phyloP scores from a whole-genome alignment of 2,888 invertebrate species.

The Rhagonycha lutea region DNA sequence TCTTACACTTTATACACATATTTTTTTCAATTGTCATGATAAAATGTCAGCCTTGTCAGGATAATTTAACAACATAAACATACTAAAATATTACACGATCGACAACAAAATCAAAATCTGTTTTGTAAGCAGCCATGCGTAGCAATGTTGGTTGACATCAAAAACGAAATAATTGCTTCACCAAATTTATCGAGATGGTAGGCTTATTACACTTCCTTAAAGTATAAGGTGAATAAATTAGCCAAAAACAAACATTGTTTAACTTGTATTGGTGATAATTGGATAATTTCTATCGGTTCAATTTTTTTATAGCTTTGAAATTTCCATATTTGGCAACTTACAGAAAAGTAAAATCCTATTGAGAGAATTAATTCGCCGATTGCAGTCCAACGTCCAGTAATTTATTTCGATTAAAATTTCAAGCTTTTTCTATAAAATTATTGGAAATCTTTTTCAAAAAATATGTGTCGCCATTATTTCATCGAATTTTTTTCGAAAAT shows the following conservation, averaged over 20 bases:
- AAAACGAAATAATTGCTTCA: constrained; percentile 10
- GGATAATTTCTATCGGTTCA: not conserved
- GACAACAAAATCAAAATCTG: constrained; percentile 1
- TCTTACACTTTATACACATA: constrained; percentile 43
- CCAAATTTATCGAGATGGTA: constrained; percentile 4
- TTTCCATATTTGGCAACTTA: not conserved
- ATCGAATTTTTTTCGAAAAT: no score
- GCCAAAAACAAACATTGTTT: not conserved
- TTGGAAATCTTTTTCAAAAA: no score
- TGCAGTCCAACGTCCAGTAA: no score
- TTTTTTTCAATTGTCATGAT: constrained; percentile 46
- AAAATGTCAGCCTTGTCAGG: constrained; percentile 39
- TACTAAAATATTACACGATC: constrained; percentile 23
- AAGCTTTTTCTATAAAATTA: no score
- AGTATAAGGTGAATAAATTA: not conserved
- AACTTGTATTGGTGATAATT: not conserved
- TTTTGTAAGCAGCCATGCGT: constrained; percentile 15
- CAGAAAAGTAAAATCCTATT: not conserved
- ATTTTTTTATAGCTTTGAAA: not conserved
- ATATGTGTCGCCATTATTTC: no score
- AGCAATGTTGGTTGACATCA: not conserved
- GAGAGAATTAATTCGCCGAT: not conserved
- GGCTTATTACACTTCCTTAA: not conserved
- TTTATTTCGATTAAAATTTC: no score
- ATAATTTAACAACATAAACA: constrained; percentile 29